Evolutionary conservation across 2,888 invertebrate species (phyloP).

Genomic region (Melieria picta): DNA sequence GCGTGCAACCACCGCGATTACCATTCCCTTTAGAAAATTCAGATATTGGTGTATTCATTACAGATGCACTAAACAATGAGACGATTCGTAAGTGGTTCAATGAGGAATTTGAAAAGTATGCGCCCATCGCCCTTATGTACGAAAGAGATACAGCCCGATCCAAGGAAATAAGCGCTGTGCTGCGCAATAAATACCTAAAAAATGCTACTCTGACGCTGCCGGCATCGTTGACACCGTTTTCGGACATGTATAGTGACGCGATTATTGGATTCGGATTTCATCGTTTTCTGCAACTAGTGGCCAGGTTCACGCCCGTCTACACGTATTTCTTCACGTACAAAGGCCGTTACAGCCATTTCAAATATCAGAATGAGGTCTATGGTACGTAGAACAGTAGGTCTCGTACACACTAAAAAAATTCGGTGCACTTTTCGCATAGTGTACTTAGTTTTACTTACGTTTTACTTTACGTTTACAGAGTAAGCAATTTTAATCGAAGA

Average conservation of each 20-base stretch:
- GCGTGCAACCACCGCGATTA: conserved; percentile 20
- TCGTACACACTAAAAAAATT: no score
- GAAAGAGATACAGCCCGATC: conserved; percentile 59
- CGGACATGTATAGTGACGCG: conserved; percentile 69
- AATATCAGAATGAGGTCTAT: conserved; percentile 66
- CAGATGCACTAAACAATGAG: conserved; percentile 69
- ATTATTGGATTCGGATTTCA: conserved; percentile 70
- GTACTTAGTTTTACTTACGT: no score
- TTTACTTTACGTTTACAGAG: no score
- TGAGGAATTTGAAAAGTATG: conserved; percentile 51
- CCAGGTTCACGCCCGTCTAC: conserved; percentile 70
- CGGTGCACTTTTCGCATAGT: no score
- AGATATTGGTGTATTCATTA: not conserved
- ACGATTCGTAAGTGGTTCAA: conserved; percentile 60
- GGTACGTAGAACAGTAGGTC: conserved; percentile 58
- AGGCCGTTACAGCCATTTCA: conserved; percentile 70
- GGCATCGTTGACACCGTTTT: conserved; percentile 47
- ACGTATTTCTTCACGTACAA: conserved; percentile 72
- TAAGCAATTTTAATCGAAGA: no score
- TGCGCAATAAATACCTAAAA: conserved; percentile 52
- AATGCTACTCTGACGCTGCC: conserved; percentile 43
- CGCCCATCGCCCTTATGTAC: conserved; percentile 63
- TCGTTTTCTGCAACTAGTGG: conserved; percentile 70
- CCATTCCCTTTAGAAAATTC: not conserved
- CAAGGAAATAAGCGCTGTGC: conserved; percentile 5